Evolutionary conservation across 92 coral and sea anemone species (phyloP).

Genomic region (Paragorgia papillata): DNA sequence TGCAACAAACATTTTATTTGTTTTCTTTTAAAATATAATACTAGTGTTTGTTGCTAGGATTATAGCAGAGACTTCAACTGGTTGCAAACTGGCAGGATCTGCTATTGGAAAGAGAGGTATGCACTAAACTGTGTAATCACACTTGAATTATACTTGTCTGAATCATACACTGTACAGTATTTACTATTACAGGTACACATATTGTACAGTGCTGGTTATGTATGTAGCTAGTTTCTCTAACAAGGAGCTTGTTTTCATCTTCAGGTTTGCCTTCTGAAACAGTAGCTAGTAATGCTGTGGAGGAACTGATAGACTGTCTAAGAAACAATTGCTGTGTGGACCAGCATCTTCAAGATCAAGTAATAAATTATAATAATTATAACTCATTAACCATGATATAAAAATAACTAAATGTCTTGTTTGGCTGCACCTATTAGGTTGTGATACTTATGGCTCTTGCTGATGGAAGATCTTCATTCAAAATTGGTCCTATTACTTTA

Average conservation of each 20-base stretch:
- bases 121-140: not conserved
- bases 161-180: too few relatives aligned
- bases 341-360: constrained; percentile 95
- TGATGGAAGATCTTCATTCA: constrained; percentile 78
- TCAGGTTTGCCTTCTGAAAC: constrained; percentile 85
- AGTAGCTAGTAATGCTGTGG: constrained; percentile 87
- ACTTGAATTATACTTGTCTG: too few relatives aligned
- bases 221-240: not conserved
- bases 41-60: constrained; percentile 51
- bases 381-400: not conserved
- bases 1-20: too few relatives aligned
- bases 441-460: constrained; percentile 97
- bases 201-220: not conserved
- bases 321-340: constrained; percentile 83
- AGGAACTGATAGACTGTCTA: constrained; percentile 67
- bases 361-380: not conserved
- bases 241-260: not conserved
- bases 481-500: constrained; percentile 88
- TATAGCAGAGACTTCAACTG: constrained; percentile 83
- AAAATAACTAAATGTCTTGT: not conserved
- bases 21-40: too few relatives aligned
- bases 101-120: constrained; percentile 85
- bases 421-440: constrained; percentile 49
- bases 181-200: too few relatives aligned
- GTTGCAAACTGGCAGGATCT: constrained; percentile 88